Evolutionary conservation across 1,140 invertebrate genomes (phyloP).

Genomic region (Batillaria attramentaria): DNA sequence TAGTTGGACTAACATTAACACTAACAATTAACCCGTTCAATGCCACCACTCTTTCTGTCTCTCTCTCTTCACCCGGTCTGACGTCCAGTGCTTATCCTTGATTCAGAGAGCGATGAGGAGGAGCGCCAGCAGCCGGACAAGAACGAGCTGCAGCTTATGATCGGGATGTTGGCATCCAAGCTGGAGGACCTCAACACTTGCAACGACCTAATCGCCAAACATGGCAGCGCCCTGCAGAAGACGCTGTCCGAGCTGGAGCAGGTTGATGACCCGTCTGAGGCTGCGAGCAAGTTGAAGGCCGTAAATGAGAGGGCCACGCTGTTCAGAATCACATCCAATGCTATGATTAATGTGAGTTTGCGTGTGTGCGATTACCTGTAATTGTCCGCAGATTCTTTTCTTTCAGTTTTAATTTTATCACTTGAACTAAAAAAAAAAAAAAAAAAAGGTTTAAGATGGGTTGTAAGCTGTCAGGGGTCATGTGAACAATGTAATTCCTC

Average conservation of each 20-base stretch:
- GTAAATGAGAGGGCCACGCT: constrained; percentile 92
- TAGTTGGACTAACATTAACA: too few relatives aligned
- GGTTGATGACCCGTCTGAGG: constrained; percentile 76
- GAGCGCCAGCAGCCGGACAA: constrained; percentile 72
- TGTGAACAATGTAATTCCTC: too few relatives aligned
- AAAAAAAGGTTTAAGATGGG: too few relatives aligned
- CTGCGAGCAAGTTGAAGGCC: constrained; percentile 80
- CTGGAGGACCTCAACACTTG: constrained; percentile 92
- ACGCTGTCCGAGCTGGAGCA: constrained; percentile 87
- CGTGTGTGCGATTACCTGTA: background rate
- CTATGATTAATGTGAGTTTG: constrained; percentile 93
- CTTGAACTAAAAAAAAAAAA: too few relatives aligned
- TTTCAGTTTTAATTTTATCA: too few relatives aligned
- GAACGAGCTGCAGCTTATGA: constrained; percentile 75
- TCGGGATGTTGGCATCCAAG: constrained; percentile 78
- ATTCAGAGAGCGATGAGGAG: constrained; percentile 82
- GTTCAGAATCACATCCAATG: constrained; percentile 93
- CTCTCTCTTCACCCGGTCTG: constrained; percentile 1
- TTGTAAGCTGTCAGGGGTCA: too few relatives aligned
- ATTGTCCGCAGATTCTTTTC: too few relatives aligned
- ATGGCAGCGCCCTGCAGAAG: constrained; percentile 86
- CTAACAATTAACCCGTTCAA: too few relatives aligned
- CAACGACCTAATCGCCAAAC: constrained; percentile 90
- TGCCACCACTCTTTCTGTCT: constrained; percentile 11
- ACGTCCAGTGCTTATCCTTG: constrained; percentile 34